phyloP scores from a whole-genome alignment of 2,888 invertebrate species.

The Desoria tigrina region DNA sequence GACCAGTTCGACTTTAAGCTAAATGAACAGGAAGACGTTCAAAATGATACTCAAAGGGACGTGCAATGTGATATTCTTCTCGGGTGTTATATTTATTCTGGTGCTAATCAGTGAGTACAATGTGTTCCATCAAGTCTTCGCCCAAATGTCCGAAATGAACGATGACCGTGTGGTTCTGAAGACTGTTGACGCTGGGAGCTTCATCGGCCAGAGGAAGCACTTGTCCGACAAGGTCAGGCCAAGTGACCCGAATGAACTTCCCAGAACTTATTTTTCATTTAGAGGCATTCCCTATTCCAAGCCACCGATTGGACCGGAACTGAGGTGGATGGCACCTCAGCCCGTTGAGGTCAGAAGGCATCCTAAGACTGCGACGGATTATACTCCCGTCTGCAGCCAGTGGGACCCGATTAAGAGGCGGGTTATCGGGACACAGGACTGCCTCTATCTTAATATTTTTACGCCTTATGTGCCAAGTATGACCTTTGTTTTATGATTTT shows the following conservation, averaged over 20 bases:
- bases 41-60: neutral
- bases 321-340: slow-evolving; percentile 38
- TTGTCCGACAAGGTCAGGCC: neutral
- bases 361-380: slow-evolving; percentile 43
- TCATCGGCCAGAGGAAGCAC: slow-evolving; percentile 40
- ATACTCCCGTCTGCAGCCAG: slow-evolving; percentile 48
- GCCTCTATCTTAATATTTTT: slow-evolving; percentile 48
- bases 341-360: slow-evolving; percentile 33
- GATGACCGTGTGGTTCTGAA: slow-evolving; percentile 32
- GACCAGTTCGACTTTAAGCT: too few relatives aligned
- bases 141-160: slow-evolving; percentile 18
- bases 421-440: slow-evolving; percentile 48
- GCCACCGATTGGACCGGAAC: slow-evolving; percentile 29
- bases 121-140: neutral
- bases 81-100: neutral
- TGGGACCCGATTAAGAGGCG: slow-evolving; percentile 42
- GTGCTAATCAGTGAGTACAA: neutral
- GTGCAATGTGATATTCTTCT: slow-evolving; percentile 9
- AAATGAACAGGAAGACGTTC: neutral
- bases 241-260: slow-evolving; percentile 38
- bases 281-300: slow-evolving; percentile 46
- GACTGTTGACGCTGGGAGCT: slow-evolving; percentile 43
- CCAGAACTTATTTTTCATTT: slow-evolving; percentile 39
- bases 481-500: neutral
- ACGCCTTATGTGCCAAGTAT: slow-evolving; percentile 51